Conservation (phyloP, 2,113 vertebrate species). For the Peromyscus polionotus region DNA sequence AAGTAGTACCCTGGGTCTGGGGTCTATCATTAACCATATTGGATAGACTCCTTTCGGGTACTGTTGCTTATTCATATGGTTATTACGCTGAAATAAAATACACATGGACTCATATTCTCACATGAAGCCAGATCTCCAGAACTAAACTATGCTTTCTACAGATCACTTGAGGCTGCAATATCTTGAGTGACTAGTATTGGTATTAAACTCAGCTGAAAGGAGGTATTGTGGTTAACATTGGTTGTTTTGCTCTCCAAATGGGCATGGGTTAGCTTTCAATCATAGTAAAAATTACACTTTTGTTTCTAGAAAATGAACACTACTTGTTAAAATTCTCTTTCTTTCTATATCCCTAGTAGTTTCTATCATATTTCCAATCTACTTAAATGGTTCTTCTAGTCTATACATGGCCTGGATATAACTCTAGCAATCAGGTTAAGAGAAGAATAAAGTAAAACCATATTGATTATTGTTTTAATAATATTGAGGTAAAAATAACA, state of each 20-base stretch:
- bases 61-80: background rate
- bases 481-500: background rate
- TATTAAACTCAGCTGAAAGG: constrained; percentile 37
- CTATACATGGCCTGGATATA: background rate
- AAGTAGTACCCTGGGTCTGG: too few species aligned
- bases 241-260: background rate
- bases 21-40: background rate
- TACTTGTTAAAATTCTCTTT: constrained; percentile 23
- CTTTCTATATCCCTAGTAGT: background rate
- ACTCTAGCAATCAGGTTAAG: background rate
- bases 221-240: background rate
- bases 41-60: background rate
- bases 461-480: constrained; percentile 14
- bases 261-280: background rate
- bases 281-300: background rate
- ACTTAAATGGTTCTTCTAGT: background rate
- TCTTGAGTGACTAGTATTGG: background rate
- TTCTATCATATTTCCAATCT: background rate
- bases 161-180: constrained; percentile 24
- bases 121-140: background rate
- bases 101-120: background rate
- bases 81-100: constrained; percentile 7
- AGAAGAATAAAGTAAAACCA: background rate
- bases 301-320: background rate
- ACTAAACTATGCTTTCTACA: background rate